Base-by-base conservation (phyloP, 2,888 invertebrate species). In the Drosophila leonis region DNA sequence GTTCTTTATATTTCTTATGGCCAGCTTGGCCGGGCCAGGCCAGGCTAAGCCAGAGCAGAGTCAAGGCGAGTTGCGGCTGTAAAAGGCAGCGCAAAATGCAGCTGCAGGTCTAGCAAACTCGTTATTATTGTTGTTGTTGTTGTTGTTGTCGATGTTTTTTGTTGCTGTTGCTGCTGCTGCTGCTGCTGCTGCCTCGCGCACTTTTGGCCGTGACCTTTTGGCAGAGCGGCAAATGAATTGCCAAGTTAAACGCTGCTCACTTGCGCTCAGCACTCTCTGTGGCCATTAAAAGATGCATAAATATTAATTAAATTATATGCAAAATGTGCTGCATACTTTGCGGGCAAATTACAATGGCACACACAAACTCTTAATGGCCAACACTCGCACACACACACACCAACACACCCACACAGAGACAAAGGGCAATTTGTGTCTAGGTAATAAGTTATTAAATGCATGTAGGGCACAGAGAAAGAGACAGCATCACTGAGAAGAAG, bases 131-230 rank as follows among this genome's bases (percentile, higher is more conserved):
- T 20, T 57, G 64, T 52, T 70, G 69, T 12, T 54, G 65, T 15
- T 51, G 64, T 33, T 46, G 79, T 49, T 51, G 54, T 37, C 35
- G n/a, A n/a, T n/a, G n/a, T n/a, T n/a, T n/a, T n/a, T n/a, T 59
- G 64, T 37, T 66, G 70, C 5, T 54, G 65, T 15, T 48, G 62
- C 35, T 46, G 79, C 35, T 59, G 64, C 33, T 66, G 70, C 5
- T 54, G 65, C 15, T 48, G 62, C 35, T 46, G 79, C 54, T 54
- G 55, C 49, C 52, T 72, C 66, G 88, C 88, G 86, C 83, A 72
- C 83, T 82, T 86, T 87, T 90, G 86, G 86, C 86, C 86, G 80
- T 86, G 86, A 86, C 86, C 86, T 86, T 86, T 84, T 78, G 70
- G 57, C 79, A 59, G 66, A 69, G 65, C 63, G 77, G 77, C 74